Percentiles rank a stretch among this genome's conserved stretches.
These are phyloP conservation scores for Eunapius fragilis DNA, from an alignment of 37 sponge, comb jelly and placozoan genomes.

Conservation along the genomic window DNA sequence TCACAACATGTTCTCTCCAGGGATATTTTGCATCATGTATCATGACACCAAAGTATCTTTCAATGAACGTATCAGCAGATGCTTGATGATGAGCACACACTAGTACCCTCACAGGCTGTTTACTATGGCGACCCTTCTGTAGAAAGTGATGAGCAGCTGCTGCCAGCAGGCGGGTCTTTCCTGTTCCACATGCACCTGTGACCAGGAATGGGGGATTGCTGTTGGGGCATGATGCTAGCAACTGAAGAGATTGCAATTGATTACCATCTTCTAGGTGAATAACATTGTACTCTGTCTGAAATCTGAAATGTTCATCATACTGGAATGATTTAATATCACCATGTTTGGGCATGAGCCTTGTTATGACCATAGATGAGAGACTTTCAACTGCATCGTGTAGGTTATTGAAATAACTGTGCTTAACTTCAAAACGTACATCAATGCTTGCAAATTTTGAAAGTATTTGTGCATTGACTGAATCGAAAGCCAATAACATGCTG, in stretches of 20 bases:
- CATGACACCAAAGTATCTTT: constrained; percentile 56
- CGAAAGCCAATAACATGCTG: constrained; percentile 20
- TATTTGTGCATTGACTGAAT: background rate
- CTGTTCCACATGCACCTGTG: constrained; percentile 79
- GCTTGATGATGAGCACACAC: constrained; percentile 74
- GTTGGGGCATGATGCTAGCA: constrained; percentile 12
- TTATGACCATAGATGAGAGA: constrained; percentile 17
- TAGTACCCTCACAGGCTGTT: constrained; percentile 28
- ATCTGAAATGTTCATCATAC: background rate
- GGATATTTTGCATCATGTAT: background rate
- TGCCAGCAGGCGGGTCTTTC: constrained; percentile 77
- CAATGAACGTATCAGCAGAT: constrained; percentile 52
- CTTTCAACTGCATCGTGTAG: constrained; percentile 39
- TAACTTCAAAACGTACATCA: constrained; percentile 51
- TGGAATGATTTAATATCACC: background rate
- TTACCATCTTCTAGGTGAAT: background rate
- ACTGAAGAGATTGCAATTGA: constrained; percentile 26
- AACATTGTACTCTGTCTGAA: background rate
- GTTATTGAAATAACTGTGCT: constrained; percentile 60
- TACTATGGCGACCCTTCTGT: background rate
- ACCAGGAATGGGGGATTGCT: constrained; percentile 54
- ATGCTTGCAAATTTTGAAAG: no score
- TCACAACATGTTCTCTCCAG: background rate
- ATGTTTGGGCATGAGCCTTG: constrained; percentile 25
- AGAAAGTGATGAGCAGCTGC: constrained; percentile 34